phyloP scores from a whole-genome alignment of 2,113 vertebrate species.

The human (Homo sapiens) region GRCh38 chr12:55389001-55389500 shows the following conservation, averaged over 20 bases:
- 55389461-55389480: background rate
- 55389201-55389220: slow-evolving; percentile 74
- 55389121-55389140: slow-evolving; percentile 50
- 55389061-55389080: slow-evolving; percentile 51
- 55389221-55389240: slow-evolving; percentile 54
- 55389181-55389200: slow-evolving; percentile 71
- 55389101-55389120: slow-evolving; percentile 54
- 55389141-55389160: slow-evolving; percentile 73
- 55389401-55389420: background rate
- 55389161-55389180: slow-evolving; percentile 66
- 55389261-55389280: slow-evolving; percentile 57
- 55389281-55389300: slow-evolving; percentile 56
- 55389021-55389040: slow-evolving; percentile 45
- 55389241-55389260: slow-evolving; percentile 38
- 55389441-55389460: background rate
- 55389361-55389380: slow-evolving; percentile 37
- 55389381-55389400: background rate
- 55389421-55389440: too few relatives aligned
- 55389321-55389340: slow-evolving; percentile 61
- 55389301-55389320: slow-evolving; percentile 65
- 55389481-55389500: background rate
- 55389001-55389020: slow-evolving; percentile 61
- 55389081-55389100: slow-evolving; percentile 64
- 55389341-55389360: slow-evolving; percentile 45
- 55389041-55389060: slow-evolving; percentile 43